Evolutionary conservation across 1,140 invertebrate species (phyloP), one percentile per base, ranked within the genome.

Genomic region (Drosophila nasuta): DNA sequence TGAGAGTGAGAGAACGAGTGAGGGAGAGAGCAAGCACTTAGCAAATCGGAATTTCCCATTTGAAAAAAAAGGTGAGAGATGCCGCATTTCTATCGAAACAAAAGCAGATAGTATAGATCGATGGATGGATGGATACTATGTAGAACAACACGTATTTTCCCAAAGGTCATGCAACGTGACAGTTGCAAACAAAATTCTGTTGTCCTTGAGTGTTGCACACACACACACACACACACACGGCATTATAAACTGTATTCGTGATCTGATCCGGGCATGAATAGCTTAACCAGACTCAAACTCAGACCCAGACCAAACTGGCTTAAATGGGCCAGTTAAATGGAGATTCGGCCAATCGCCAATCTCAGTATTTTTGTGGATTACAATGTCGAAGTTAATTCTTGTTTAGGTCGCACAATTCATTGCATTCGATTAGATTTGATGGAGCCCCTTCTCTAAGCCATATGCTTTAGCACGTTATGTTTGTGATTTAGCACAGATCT

Each of bases 81-180:
- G 35, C n/a, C 41, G 11, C 41, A n/a, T 13, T 88, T 79, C 69
- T 58, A 45, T 33, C 41, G 46, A 65, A 54, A 75, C 68, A 75
- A 75, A 81, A 38, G 35, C 35, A 38, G 54, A 57, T 38, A 38
- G 35, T 7, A 0, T 25, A 25, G 20, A 25, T 25, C 54, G 30
- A 20, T 43, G 38, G 25, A 25, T 3, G 15, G 49, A 67, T 59
- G 52, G 58, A 75, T 75, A 51, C 68, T 46, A 25, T 25, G 20
- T 25, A 45, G 33, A 10, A 38, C 59, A 79, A 81, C 82, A 87
- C 82, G 82, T 87, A 88, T 75, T 87, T 87, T 87, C 82, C 82
- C 79, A 88, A 87, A 87, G 82, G 82, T 85, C 82, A 75, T 63
- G 65, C 72, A 75, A 70, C 35, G 72, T 75, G 72, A 75, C 66